Evolutionary conservation across 2,113 vertebrate species (phyloP).

Genomic region (Ammospiza nelsoni): DNA sequence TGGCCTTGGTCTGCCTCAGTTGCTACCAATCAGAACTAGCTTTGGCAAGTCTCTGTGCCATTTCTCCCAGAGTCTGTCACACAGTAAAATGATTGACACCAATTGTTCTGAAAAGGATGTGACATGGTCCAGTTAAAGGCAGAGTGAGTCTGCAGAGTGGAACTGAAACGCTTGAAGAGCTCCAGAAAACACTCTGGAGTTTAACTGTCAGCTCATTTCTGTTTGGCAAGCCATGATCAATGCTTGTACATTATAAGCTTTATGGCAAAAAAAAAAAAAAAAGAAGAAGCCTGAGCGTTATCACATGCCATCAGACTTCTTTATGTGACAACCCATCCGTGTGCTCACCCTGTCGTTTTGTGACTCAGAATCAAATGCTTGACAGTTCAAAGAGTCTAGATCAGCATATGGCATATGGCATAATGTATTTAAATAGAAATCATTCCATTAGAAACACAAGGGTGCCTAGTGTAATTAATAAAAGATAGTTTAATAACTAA

Average conservation of each 20-base stretch:
- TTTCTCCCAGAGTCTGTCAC: background rate
- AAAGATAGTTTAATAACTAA: slow-evolving; percentile 17
- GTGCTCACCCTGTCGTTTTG: background rate
- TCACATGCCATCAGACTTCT: slow-evolving; percentile 61
- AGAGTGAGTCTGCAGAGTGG: slow-evolving; percentile 18
- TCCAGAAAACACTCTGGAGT: background rate
- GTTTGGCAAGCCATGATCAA: slow-evolving; percentile 49
- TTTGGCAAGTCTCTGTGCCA: background rate
- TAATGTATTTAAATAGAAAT: slow-evolving; percentile 64
- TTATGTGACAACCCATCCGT: slow-evolving; percentile 59
- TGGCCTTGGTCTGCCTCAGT: background rate
- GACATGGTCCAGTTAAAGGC: background rate
- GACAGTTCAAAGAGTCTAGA: slow-evolving; percentile 63
- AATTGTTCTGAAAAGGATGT: background rate
- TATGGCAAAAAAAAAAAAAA: background rate
- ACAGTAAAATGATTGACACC: slow-evolving; percentile 21
- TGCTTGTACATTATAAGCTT: background rate
- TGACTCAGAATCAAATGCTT: slow-evolving; percentile 48
- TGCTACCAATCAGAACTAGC: background rate
- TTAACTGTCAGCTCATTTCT: slow-evolving; percentile 54
- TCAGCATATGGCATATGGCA: slow-evolving; percentile 58
- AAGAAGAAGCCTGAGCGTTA: background rate
- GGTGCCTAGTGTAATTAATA: slow-evolving; percentile 28
- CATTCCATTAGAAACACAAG: slow-evolving; percentile 43
- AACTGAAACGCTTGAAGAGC: slow-evolving; percentile 48